Evolutionary conservation across 2,888 invertebrate species (phyloP).

Genomic region (Cloeon dipterum): DNA sequence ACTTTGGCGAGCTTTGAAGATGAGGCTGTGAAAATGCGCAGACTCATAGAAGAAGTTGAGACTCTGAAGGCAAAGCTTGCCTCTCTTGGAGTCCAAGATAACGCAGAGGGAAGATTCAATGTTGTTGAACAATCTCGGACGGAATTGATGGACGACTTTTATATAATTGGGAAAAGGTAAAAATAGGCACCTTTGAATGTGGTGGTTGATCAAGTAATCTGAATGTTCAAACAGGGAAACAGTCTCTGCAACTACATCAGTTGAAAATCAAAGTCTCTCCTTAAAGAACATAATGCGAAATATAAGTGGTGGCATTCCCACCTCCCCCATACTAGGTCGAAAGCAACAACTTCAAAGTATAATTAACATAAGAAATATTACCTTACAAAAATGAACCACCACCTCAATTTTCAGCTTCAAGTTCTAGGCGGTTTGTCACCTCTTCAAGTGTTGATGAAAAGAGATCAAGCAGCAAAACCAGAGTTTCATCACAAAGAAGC

Average conservation of each 20-base stretch:
- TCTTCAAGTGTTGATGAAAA: neutral
- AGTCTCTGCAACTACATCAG: too few species aligned
- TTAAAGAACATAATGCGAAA: conserved; percentile 46
- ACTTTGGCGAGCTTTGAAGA: conserved; percentile 67
- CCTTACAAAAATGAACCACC: too few species aligned
- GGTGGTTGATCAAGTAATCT: too few species aligned
- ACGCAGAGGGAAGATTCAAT: conserved; percentile 15
- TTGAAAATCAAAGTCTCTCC: conserved; percentile 47
- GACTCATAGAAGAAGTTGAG: conserved; percentile 66
- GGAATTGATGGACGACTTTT: conserved; percentile 78
- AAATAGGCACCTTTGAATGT: too few species aligned
- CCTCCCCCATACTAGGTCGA: conserved; percentile 57
- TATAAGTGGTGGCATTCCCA: conserved; percentile 17
- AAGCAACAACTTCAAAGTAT: conserved; percentile 18
- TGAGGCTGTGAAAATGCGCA: conserved; percentile 54
- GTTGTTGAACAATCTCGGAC: conserved; percentile 42
- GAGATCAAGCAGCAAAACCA: neutral
- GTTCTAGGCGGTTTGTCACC: too few species aligned
- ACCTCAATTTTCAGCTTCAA: too few species aligned
- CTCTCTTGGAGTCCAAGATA: conserved; percentile 15
- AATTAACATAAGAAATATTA: too few species aligned
- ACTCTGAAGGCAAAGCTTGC: conserved; percentile 33
- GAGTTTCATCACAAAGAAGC: neutral
- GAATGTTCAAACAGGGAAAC: too few species aligned
- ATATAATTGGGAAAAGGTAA: too few species aligned